A percentile compares a stretch with the other conserved stretches of the same genome.
phyloP scores from a whole-genome alignment of 2,888 invertebrate genomes.

The Limenitis camilla region DNA sequence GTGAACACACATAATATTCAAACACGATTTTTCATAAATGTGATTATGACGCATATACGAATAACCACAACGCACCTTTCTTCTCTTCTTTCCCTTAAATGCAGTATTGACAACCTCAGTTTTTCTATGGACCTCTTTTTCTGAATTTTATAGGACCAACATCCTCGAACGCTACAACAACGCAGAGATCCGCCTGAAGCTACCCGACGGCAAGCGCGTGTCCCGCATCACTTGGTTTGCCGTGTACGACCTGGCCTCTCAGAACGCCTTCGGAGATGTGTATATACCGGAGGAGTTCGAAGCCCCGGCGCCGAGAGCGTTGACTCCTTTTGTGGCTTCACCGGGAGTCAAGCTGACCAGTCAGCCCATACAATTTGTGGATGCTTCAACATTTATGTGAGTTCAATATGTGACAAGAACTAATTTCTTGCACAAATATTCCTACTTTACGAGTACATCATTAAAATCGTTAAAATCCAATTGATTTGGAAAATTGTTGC shows the following conservation, averaged over 20 bases:
- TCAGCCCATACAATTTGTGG: constrained; percentile 81
- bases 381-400: constrained; percentile 83
- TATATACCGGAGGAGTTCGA: constrained; percentile 93
- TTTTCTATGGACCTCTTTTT: no score
- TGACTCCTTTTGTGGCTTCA: constrained; percentile 49
- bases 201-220: constrained; percentile 90
- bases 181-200: constrained; percentile 84
- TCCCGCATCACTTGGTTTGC: constrained; percentile 93
- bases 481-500: no score
- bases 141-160: constrained; percentile 79
- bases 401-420: constrained; percentile 13
- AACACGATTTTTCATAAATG: no score
- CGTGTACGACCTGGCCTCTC: constrained; percentile 88
- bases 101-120: no score
- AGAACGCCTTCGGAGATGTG: constrained; percentile 92
- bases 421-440: no score
- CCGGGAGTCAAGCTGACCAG: constrained; percentile 71
- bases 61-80: no score
- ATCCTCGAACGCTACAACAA: constrained; percentile 89
- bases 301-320: constrained; percentile 81
- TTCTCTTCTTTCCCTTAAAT: no score
- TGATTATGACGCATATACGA: no score
- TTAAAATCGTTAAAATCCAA: no score
- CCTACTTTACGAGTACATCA: no score
- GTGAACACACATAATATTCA: no score